These are phyloP conservation scores for Carassius gibelio DNA, from an alignment of 2,113 vertebrate species.

Conservation along the genomic window DNA sequence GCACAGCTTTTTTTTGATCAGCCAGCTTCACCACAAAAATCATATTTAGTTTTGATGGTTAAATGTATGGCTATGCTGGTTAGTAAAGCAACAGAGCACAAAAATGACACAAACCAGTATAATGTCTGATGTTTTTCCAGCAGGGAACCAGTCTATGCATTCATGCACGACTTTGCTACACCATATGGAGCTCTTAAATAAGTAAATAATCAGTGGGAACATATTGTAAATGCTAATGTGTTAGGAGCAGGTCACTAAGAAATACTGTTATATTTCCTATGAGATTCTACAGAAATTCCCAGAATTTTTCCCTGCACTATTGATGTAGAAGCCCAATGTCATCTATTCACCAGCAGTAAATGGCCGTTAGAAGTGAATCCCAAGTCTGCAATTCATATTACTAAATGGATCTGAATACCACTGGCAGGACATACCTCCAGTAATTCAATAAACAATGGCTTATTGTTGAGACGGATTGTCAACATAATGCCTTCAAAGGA, in stretches of 20 bases:
- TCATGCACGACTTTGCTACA: neutral
- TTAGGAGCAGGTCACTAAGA: no score
- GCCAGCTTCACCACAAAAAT: neutral
- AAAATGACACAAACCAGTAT: neutral
- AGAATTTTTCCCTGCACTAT: neutral
- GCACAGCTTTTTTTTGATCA: neutral
- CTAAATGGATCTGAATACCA: constrained; percentile 20
- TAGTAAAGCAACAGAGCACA: neutral
- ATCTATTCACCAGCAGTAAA: neutral
- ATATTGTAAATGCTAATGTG: neutral
- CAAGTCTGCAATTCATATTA: constrained; percentile 26
- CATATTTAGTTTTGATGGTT: neutral
- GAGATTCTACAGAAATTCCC: neutral
- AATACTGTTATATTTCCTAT: neutral
- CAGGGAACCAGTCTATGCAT: neutral
- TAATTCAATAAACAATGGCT: constrained; percentile 31
- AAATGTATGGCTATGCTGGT: neutral
- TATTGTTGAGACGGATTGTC: constrained; percentile 23
- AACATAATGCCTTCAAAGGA: constrained; percentile 26
- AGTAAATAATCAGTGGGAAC: neutral
- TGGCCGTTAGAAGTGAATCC: neutral
- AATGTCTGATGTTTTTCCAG: no score
- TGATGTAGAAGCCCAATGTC: neutral
- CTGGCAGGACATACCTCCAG: constrained; percentile 6
- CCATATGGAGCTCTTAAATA: neutral